Evolutionary conservation across 1,140 invertebrate species (phyloP), one percentile per base, ranked within the genome.

Genomic region (Agrypnia vestita): DNA sequence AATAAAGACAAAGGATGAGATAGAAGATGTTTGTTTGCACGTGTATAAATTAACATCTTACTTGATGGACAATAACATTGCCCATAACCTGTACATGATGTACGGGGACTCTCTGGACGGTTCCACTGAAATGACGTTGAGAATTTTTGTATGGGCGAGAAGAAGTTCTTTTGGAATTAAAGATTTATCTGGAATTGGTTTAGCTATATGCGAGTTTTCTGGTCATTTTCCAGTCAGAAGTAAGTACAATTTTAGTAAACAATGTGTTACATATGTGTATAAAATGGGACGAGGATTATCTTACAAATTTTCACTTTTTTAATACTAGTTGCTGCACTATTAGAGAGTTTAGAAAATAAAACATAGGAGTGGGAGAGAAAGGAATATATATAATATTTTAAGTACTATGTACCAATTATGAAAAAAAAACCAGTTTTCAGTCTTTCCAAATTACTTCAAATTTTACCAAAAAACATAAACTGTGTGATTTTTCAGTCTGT

Each of bases 71-170:
- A 89, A 91, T 17, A 86, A 91, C 67, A 90, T 94, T 56, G 90
- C 94, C 10, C 93, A 95, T 84, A 95, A 95, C 86, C 84, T 95
- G 49, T 92, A 91, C 64, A 89, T 95, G 15, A 94, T 93, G 12
- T 85, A 91, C 85, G 91, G 91, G 4, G 88, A 85, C 71, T 84
- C 55, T 71, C 78, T 83, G 47, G 64, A 82, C 51, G 84, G 74
- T 11, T 35, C 83, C 6, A 53, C 61, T n/a, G 84, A 82, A 75
- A 84, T 88, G 71, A 88, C 89, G 51, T 71, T 94, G 17, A 86
- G 93, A 67, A 84, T 94, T 53, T 91, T 93, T 79, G 86, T 95
- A 69, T 95, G 93, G 92, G 92, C 92, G 8, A 89, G 93, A 81
- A 90, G 90, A 82, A 85, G 89, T 61, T 89, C 82, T 71, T 84